A percentile compares a stretch with the other conserved stretches of the same genome.
phyloP scores from a whole-genome alignment of 2,797 vertebrate species.

The Stomatorhinus walkeri region DNA sequence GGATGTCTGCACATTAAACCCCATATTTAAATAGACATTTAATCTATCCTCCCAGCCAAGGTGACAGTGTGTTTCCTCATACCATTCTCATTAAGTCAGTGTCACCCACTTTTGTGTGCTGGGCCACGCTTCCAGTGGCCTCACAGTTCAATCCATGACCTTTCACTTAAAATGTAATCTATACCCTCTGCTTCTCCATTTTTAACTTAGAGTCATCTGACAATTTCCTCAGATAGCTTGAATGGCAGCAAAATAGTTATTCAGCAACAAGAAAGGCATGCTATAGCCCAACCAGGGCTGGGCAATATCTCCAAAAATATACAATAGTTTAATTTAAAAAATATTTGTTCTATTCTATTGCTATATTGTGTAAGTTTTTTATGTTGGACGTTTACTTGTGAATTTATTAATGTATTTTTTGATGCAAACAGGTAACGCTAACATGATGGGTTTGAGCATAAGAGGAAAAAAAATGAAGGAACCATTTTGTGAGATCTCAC shows the following conservation, averaged over 20 bases:
- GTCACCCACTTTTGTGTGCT: neutral
- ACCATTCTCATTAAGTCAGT: neutral
- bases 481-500: neutral
- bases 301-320: neutral
- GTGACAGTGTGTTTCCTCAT: neutral
- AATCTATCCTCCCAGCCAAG: neutral
- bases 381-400: neutral
- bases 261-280: neutral
- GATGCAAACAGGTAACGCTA: neutral
- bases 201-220: neutral
- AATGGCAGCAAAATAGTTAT: neutral
- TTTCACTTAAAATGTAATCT: neutral
- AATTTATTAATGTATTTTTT: neutral
- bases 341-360: neutral
- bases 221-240: neutral
- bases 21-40: neutral
- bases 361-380: neutral
- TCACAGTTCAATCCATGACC: neutral
- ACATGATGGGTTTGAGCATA: neutral
- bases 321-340: neutral
- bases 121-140: neutral
- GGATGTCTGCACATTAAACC: neutral
- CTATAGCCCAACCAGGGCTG: neutral
- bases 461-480: neutral
- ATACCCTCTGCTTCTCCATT: neutral